Conservation (phyloP, 2,113 vertebrate species). For the Myotis yumanensis region DNA sequence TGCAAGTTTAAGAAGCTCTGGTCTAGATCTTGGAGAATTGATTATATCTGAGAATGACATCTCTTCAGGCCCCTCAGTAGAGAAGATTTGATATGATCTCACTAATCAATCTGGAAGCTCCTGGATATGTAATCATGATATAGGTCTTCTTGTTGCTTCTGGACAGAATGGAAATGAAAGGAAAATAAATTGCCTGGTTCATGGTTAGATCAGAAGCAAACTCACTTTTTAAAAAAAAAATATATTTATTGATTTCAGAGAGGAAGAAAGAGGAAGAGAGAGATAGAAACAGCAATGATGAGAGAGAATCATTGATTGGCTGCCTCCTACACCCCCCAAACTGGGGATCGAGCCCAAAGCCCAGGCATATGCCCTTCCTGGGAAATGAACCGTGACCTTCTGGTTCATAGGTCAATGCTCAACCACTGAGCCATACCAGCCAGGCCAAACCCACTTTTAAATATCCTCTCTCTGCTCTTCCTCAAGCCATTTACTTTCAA, state of each 20-base stretch:
- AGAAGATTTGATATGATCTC: constrained; percentile 68
- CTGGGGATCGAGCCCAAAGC: too few species aligned
- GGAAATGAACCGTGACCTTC: too few species aligned
- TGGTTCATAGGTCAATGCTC: too few species aligned
- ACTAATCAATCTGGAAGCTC: constrained; percentile 65
- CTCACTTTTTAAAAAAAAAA: neutral
- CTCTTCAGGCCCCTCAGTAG: constrained; percentile 9
- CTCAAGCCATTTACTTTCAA: constrained; percentile 14
- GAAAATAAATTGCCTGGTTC: neutral
- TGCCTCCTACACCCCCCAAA: too few species aligned
- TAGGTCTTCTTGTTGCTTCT: constrained; percentile 64
- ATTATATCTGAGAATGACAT: constrained; percentile 24
- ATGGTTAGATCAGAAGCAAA: neutral
- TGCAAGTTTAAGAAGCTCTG: neutral
- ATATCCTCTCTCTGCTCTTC: neutral
- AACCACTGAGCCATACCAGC: too few species aligned
- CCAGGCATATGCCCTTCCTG: too few species aligned
- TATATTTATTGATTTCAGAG: too few species aligned
- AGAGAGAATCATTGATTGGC: too few species aligned
- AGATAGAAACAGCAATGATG: too few species aligned
- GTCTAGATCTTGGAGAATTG: neutral
- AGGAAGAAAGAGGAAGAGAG: too few species aligned
- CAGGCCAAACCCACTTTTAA: neutral
- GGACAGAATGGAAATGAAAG: constrained; percentile 52
- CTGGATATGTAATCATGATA: constrained; percentile 51